Evolutionary conservation across 92 coral and sea anemone species (phyloP), one percentile per base, ranked within the genome.

Genomic region (Montipora capitata): DNA sequence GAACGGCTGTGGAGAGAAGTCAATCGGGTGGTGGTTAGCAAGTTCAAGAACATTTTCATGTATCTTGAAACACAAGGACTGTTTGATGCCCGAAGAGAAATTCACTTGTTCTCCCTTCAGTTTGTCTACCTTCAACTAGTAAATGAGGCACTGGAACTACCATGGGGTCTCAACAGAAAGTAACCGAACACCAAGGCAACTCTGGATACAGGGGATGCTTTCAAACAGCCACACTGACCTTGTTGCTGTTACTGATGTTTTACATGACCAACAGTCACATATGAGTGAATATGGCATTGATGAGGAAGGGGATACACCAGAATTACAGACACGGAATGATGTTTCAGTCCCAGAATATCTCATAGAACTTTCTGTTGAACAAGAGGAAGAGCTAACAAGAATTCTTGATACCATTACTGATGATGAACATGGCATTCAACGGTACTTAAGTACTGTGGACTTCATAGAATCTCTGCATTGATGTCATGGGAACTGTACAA

Each of bases 1-100:
- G 91, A 88, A 68, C 82, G 91, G 16, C 63, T 80, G 12, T 88
- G 91, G 91, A 80, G 91, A 49, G 87, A 88, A 56, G 91, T 88
- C 7, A 70, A 79, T 70, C 84, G 84, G 5, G 73, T 79, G 15
- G 85, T 87, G 35, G 79, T 78, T 27, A 82, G 88, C 77, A 88
- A 88, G 77, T 82, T 54, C 86, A 88, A 88, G 83, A 81, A 88
- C 84, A 35, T 88, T 12, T 81, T 88, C 83, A 81, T 88, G 92
- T 88, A 72, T 77, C 88, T 88, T 71, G 92, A 88, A 74, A 81
- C 68, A 48, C 72, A 76, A 72, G 92, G 92, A 72, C 59, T 88
- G 59, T 82, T 88, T 88, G 80, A 88, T 72, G 82, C 92, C 69
- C 9, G 45, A 56, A 82, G 52, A 61, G 45, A 87, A 79, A 58